These are phyloP conservation scores for Oscheius sp. DNA, from an alignment of 2,888 invertebrate species.

Conservation along the genomic window DNA sequence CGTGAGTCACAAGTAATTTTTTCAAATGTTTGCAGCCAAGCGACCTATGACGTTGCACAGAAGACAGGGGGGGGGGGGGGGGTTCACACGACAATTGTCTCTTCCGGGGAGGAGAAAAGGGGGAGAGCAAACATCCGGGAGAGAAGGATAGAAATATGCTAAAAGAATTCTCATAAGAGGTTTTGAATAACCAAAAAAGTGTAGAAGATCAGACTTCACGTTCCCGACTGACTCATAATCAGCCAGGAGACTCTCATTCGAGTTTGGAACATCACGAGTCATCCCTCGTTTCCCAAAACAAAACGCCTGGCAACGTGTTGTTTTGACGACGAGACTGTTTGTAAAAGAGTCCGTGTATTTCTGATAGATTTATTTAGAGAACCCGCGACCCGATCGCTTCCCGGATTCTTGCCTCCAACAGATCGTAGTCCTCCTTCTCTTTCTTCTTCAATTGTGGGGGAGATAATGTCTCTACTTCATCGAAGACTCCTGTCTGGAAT, in stretches of 20 bases:
- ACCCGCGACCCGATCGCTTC: slow-evolving; percentile 12
- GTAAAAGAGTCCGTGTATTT: neutral
- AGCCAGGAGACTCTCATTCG: neutral
- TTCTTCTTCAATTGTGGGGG: neutral
- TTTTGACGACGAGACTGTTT: neutral
- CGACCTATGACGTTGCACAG: slow-evolving; percentile 8
- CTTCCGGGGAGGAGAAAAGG: no score
- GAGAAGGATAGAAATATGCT: no score
- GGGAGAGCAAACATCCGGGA: no score
- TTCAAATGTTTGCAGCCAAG: slow-evolving; percentile 14
- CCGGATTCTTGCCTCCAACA: slow-evolving; percentile 1
- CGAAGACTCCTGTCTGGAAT: neutral
- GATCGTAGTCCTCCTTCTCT: slow-evolving; percentile 16
- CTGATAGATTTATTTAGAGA: neutral
- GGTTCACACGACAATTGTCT: neutral
- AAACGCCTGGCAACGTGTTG: slow-evolving; percentile 15
- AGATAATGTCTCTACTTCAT: neutral
- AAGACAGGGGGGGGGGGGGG: neutral
- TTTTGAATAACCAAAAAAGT: no score
- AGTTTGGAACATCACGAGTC: slow-evolving; percentile 8
- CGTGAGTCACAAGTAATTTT: neutral
- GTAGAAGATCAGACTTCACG: no score
- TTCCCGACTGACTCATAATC: no score
- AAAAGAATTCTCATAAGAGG: no score
- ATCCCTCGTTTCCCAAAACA: slow-evolving; percentile 2